Base-by-base conservation (phyloP, 2,888 invertebrate species). In the Diadromus collaris region DNA sequence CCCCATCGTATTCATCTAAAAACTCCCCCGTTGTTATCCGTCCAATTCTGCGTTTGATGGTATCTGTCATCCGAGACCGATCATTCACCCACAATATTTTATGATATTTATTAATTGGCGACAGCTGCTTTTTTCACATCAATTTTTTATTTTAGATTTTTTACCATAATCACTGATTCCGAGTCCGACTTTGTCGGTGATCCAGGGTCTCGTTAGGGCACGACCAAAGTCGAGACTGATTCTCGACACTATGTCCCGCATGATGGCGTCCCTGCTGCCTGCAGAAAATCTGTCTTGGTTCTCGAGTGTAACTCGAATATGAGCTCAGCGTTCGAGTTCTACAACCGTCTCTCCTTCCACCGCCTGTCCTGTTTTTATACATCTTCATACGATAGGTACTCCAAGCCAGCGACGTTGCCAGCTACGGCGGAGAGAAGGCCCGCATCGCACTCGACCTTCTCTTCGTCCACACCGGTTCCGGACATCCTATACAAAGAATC, bases 401-500 rank as follows among this genome's bases (percentile, higher is more conserved):
- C 27, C 38, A 48, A 10, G 48, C 29, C 32, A 54, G 68, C 67
- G 60, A 69, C 72, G 68, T 79, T 76, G 68, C 65, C 72, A 72
- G 56, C 58, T 16, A 69, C 27, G 10, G 27, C 54, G 21, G 38
- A n/a, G 67, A 41, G 19, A 76, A 64, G 60, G 60, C 79, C 79
- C 79, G 79, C 79, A 79, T 79, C 72, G 64, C 68, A 21, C 71
- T 68, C 63, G 56, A 54, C 58, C 58, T 51, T 71, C 71, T 60
- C 56, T 54, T 34, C 51, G 54, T 58, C 60, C 29, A 51, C 29
- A 61, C 46, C 38, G 38, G 16, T 38, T 24, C 54, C 24, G 16
- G 48, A 56, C 56, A 16, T n/a, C 6, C n/a, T 6, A 27, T 7
- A 29, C 56, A 29, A 16, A 24, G 13, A 1, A 51, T 51, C 24